A percentile compares a stretch with the other conserved stretches of the same genome.
Evolutionary conservation across 2,888 invertebrate species (phyloP).

Genomic region (Polydrusus cervinus): DNA sequence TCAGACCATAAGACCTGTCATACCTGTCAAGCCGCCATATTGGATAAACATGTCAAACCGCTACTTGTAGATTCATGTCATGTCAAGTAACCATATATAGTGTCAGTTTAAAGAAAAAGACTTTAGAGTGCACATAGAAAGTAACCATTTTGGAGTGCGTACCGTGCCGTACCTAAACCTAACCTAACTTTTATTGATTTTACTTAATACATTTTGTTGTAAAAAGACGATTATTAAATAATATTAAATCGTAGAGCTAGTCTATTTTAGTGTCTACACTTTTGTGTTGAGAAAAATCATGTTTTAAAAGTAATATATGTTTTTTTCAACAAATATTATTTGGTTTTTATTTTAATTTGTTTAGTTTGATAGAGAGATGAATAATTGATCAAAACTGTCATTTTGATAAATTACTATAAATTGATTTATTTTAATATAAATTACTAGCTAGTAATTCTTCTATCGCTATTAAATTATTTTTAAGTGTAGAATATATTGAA

Average conservation of each 20-base stretch:
- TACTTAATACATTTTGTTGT: conserved; percentile 48
- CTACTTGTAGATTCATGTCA: conserved; percentile 51
- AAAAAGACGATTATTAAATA: conserved; percentile 52
- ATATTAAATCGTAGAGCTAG: conserved; percentile 49
- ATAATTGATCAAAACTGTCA: not conserved
- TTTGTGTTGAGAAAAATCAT: conserved; percentile 47
- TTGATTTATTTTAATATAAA: too few relatives aligned
- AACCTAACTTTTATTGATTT: conserved; percentile 47
- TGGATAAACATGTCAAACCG: conserved; percentile 49
- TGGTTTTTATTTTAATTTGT: conserved; percentile 33
- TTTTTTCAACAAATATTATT: conserved; percentile 47
- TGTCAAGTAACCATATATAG: conserved; percentile 47
- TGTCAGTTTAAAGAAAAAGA: conserved; percentile 51
- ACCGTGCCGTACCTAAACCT: conserved; percentile 51
- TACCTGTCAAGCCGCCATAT: conserved; percentile 46
- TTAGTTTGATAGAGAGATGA: not conserved
- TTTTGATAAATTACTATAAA: too few relatives aligned
- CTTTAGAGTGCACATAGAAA: conserved; percentile 50
- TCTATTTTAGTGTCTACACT: conserved; percentile 50
- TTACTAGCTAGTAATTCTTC: too few relatives aligned
- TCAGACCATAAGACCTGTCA: conserved; percentile 43
- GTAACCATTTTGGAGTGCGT: conserved; percentile 44
- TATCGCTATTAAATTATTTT: too few relatives aligned
- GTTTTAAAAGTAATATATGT: conserved; percentile 49
- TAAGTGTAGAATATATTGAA: too few relatives aligned